Conservation (phyloP, 1,140 invertebrate genomes). For the Drosophila parvula region DNA sequence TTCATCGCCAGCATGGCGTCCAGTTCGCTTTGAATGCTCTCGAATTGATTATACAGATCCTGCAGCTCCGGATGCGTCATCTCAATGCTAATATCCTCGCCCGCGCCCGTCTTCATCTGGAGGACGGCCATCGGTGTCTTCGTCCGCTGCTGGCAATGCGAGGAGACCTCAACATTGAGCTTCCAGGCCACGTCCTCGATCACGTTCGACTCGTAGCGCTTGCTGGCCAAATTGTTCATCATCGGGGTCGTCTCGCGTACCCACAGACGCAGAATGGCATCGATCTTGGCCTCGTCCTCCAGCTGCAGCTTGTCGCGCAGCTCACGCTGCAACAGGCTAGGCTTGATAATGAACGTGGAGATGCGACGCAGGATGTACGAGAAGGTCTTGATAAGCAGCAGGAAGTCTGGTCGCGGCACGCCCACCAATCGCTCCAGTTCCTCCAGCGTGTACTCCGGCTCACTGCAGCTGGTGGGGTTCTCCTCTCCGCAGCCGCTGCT, state of each 20-base stretch:
- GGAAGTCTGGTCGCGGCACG: constrained; percentile 73
- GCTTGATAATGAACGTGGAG: constrained; percentile 83
- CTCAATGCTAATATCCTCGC: constrained; percentile 80
- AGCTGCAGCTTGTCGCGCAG: constrained; percentile 79
- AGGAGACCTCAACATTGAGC: constrained; percentile 79
- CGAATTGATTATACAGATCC: constrained; percentile 82
- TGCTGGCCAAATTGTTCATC: constrained; percentile 76
- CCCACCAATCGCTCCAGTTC: constrained; percentile 80
- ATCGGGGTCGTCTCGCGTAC: constrained; percentile 79
- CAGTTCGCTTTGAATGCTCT: constrained; percentile 76
- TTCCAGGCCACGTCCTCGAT: constrained; percentile 83
- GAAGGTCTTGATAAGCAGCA: constrained; percentile 82
- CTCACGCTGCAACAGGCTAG: constrained; percentile 74
- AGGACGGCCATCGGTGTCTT: constrained; percentile 74
- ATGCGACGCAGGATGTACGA: constrained; percentile 82
- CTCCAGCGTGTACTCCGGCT: constrained; percentile 76
- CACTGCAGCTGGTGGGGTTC: constrained; percentile 48
- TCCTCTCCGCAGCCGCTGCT: constrained; percentile 33
- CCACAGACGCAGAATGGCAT: constrained; percentile 81
- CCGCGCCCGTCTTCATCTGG: constrained; percentile 74
- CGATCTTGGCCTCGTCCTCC: constrained; percentile 82
- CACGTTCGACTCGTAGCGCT: constrained; percentile 80
- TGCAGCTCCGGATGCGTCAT: constrained; percentile 79
- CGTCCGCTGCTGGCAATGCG: constrained; percentile 81
- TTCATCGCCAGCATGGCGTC: constrained; percentile 76